These are phyloP conservation scores for Orcinus orca DNA, from an alignment of 2,113 vertebrate species.

Conservation along the genomic window DNA sequence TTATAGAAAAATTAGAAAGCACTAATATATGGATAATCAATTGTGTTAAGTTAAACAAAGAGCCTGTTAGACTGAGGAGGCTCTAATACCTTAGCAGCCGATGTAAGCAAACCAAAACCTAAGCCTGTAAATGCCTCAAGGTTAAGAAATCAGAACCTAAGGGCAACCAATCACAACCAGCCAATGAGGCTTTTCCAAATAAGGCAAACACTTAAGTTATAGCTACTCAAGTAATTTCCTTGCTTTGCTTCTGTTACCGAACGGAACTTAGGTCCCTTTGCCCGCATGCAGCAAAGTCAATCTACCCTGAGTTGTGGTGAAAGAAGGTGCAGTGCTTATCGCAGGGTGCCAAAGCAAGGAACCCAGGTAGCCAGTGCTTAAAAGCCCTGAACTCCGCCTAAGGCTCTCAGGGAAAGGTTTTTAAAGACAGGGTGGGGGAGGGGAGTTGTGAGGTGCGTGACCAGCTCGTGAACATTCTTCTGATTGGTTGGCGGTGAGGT, in stretches of 20 bases:
- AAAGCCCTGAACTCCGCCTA: neutral
- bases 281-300: neutral
- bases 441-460: neutral
- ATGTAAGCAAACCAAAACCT: neutral
- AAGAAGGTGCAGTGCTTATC: neutral
- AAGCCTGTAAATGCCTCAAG: neutral
- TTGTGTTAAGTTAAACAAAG: neutral
- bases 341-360: neutral
- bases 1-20: neutral
- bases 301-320: neutral
- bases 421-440: neutral
- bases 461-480: neutral
- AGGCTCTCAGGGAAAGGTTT: neutral
- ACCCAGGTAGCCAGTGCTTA: neutral
- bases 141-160: neutral
- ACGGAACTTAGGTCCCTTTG: neutral
- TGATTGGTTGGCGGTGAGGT: neutral
- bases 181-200: neutral
- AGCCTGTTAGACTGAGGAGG: neutral
- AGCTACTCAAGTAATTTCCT: neutral
- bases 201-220: neutral
- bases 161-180: neutral
- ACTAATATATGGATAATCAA: neutral
- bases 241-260: neutral
- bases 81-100: neutral